Conservation (phyloP, 2,888 invertebrate species). For the Diloba caeruleocephala region DNA sequence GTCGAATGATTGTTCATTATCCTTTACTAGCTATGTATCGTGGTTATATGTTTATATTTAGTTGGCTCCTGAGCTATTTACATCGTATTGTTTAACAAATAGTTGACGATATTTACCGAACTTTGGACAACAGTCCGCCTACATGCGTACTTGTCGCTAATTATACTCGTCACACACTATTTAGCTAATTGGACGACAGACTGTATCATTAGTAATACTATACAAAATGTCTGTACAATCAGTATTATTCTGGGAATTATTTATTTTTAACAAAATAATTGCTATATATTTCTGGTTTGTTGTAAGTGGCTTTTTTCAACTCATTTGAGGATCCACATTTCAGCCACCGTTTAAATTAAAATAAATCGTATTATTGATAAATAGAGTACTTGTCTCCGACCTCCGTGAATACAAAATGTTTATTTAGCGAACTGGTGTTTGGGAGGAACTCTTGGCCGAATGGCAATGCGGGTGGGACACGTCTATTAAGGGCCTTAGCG, state of each 20-base stretch:
- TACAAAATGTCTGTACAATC: conserved; percentile 40
- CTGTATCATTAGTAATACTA: conserved; percentile 39
- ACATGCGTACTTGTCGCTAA: conserved; percentile 42
- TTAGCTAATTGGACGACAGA: conserved; percentile 55
- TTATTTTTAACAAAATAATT: conserved; percentile 8
- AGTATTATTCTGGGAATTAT: conserved; percentile 24
- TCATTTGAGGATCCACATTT: too few species aligned
- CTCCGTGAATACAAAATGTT: too few species aligned
- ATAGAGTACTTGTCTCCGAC: too few species aligned
- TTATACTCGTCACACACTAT: conserved; percentile 51
- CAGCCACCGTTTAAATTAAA: too few species aligned
- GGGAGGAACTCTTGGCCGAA: too few species aligned
- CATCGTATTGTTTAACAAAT: conserved; percentile 40
- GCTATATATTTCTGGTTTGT: background rate
- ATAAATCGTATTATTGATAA: too few species aligned
- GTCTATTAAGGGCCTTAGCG: too few species aligned
- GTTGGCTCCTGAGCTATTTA: conserved; percentile 23
- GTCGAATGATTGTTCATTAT: too few species aligned
- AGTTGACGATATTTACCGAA: conserved; percentile 26
- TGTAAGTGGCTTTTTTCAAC: too few species aligned
- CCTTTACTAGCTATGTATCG: too few species aligned
- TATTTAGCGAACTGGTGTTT: too few species aligned
- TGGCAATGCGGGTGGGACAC: too few species aligned
- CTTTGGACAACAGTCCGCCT: conserved; percentile 41
- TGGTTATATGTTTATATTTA: background rate